Evolutionary conservation across 1,140 invertebrate species (phyloP).

Genomic region (Calosoma granatense): DNA sequence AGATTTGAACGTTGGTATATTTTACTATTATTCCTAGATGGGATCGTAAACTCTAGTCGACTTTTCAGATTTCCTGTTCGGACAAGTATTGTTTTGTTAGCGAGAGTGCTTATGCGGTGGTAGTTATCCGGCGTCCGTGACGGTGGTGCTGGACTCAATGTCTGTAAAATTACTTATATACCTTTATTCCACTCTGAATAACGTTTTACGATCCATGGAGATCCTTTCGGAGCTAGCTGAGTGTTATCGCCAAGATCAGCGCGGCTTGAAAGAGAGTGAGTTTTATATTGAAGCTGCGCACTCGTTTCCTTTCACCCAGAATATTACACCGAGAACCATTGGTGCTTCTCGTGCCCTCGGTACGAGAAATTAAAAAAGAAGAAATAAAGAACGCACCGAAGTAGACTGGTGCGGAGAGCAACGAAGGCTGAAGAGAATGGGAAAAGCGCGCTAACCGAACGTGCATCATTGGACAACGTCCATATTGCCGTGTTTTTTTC

Average conservation of each 20-base stretch:
- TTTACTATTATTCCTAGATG: too few species aligned
- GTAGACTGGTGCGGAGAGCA: neutral
- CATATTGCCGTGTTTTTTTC: neutral
- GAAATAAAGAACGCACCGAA: neutral
- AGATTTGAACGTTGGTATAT: too few species aligned
- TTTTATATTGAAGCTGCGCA: neutral
- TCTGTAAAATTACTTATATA: constrained; percentile 3
- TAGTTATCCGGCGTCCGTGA: too few species aligned
- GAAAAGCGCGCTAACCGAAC: neutral
- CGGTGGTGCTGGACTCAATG: too few species aligned
- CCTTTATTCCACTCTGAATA: constrained; percentile 5
- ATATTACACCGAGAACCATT: neutral
- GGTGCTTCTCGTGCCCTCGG: neutral
- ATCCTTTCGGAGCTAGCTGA: neutral
- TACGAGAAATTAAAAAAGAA: constrained; percentile 3
- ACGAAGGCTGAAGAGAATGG: neutral
- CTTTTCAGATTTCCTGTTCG: too few species aligned
- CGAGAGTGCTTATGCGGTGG: too few species aligned
- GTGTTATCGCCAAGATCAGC: constrained; percentile 2
- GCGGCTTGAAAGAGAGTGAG: neutral
- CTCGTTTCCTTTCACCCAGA: neutral
- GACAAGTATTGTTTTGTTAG: too few species aligned
- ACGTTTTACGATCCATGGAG: neutral
- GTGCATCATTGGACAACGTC: neutral
- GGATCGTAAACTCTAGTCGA: too few species aligned